phyloP scores from a whole-genome alignment of 1,140 invertebrate genomes.

The Atta texana region DNA sequence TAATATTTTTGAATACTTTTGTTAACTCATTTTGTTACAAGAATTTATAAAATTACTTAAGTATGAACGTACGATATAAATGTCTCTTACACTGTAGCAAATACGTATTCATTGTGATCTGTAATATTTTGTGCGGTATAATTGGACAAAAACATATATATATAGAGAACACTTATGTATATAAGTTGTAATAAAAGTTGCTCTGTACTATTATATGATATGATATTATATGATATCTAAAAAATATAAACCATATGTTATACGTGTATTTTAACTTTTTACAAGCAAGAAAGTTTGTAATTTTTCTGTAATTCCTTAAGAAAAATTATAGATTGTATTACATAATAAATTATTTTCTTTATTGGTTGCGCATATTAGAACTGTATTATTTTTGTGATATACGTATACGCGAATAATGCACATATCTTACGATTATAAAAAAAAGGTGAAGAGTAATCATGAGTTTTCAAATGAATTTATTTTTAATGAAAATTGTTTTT shows the following conservation, averaged over 20 bases:
- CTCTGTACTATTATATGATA: too few relatives aligned
- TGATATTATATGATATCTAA: too few relatives aligned
- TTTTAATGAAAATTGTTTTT: background rate
- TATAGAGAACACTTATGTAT: too few relatives aligned
- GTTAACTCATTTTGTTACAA: too few relatives aligned
- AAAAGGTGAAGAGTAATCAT: background rate
- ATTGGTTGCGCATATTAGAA: background rate
- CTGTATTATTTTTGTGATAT: background rate
- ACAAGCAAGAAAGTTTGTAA: background rate
- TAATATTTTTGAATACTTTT: too few relatives aligned
- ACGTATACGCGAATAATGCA: background rate
- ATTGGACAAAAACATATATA: too few relatives aligned
- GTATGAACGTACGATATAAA: too few relatives aligned
- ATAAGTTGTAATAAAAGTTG: too few relatives aligned
- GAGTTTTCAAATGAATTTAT: background rate
- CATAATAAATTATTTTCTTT: background rate
- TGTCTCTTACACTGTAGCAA: too few relatives aligned
- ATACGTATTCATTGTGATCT: too few relatives aligned
- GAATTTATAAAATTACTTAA: too few relatives aligned
- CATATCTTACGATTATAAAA: background rate
- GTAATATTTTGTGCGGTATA: too few relatives aligned
- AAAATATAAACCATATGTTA: background rate
- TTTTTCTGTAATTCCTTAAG: background rate
- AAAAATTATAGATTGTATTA: background rate
- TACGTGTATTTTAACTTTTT: background rate